Base-by-base conservation (phyloP, 2,888 invertebrate species). In the Cephus pygmeus region DNA sequence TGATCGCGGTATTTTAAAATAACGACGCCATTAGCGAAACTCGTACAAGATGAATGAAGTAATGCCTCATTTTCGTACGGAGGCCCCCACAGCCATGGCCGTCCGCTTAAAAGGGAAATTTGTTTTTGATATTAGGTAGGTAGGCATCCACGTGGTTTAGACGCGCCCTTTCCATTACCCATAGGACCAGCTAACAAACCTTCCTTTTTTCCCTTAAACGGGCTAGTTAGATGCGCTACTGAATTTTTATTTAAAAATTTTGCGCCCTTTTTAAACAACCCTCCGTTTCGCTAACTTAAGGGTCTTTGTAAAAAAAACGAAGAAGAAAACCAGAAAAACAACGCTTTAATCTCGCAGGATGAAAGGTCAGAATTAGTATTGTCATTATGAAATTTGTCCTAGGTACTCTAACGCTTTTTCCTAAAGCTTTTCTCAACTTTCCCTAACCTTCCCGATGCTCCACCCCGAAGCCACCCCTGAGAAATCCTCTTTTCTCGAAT, bases 1-100 rank as follows among this genome's bases (percentile, higher is more conserved):
- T 84, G 89, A 88, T 88, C 89, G 88, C 87, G 88, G 88, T 88
- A 88, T 90, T 90, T 89, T 89, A 89, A 88, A 91, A 89, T 91
- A 91, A 90, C 88, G 90, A 90, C 85, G 88, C 89, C 90, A 90
- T 91, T 90, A 91, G 88, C 86, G 86, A 85, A 87, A 87, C 85
- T 87, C 86, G 84, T 86, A 87, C 87, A 86, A 87, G 89, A 88
- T 87, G 87, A 87, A 86, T 85, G 86, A 83, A 85, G 87, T 84
- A 87, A 87, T 88, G 87, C 84, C 85, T 87, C 86, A 87, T 86
- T 86, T 86, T 86, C 86, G 84, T 74, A 69, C 76, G 69, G 74
- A 56, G 56, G 56, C 23, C 56, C 79, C 79, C 68, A 73, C 76
- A 76, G 76, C 81, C 75, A 81, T 73, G 79, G 75, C 68, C 80